A percentile compares a stretch with the other conserved stretches of the same genome.
phyloP scores from a whole-genome alignment of 2,113 vertebrate genomes.

The Leptobrachium ailaonicum region DNA sequence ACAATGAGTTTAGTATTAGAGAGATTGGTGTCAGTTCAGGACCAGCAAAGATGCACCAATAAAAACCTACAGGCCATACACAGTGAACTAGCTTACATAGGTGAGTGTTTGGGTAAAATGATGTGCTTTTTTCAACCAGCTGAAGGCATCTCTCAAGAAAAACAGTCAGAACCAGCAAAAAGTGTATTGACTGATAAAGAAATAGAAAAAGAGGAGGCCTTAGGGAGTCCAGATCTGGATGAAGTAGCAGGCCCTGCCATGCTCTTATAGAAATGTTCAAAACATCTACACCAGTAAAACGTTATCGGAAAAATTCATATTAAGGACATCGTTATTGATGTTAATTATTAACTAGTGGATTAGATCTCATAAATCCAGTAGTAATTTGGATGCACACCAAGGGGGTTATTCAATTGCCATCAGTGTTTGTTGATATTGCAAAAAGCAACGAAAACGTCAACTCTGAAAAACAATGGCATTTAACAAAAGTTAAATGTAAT shows the following conservation, averaged over 20 bases:
- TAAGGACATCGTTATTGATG: no score
- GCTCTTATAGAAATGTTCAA: no score
- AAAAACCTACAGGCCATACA: neutral
- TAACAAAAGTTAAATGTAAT: no score
- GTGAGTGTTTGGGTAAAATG: neutral
- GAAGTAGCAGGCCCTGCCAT: neutral
- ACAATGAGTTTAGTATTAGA: neutral
- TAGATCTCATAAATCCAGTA: no score
- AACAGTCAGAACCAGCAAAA: neutral
- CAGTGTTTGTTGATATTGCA: no score
- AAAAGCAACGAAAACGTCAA: no score
- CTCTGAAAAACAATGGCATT: no score
- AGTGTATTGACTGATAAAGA: neutral
- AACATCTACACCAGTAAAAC: no score
- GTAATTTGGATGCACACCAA: no score
- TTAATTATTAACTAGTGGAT: no score
- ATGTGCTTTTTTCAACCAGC: neutral
- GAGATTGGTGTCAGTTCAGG: neutral
- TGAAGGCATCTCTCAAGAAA: neutral
- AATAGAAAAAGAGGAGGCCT: neutral
- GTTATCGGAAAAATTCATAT: no score
- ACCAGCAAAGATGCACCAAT: slow-evolving; percentile 11
- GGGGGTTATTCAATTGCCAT: no score
- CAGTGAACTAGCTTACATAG: neutral
- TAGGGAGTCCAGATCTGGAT: neutral